phyloP scores from a whole-genome alignment of 1,140 invertebrate genomes.

The Sinella curviseta region DNA sequence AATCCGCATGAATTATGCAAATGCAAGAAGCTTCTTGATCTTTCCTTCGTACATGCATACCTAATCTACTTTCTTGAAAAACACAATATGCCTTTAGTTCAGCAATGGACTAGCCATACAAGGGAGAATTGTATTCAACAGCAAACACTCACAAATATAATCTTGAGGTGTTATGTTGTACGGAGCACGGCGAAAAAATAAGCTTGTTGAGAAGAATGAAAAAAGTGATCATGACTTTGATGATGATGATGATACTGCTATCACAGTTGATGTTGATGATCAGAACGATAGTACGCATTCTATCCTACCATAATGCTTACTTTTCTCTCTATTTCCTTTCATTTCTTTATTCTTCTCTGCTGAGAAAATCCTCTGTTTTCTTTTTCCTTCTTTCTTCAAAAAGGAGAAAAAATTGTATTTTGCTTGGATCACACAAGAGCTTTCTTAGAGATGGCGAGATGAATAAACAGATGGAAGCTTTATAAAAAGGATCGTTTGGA shows the following conservation, averaged over 20 bases:
- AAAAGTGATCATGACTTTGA: background rate
- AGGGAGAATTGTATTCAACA: no score
- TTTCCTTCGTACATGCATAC: no score
- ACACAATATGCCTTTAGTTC: background rate
- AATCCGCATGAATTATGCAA: conserved; percentile 41
- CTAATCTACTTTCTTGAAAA: background rate
- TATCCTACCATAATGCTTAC: background rate
- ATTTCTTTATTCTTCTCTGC: background rate
- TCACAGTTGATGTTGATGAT: background rate
- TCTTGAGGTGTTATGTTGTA: no score
- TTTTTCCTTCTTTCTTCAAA: no score
- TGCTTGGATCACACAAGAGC: background rate
- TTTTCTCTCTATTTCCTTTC: background rate
- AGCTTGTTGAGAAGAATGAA: no score
- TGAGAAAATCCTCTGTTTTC: no score
- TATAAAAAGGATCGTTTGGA: conserved; percentile 11
- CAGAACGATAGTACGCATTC: background rate
- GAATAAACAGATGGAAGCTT: conserved; percentile 6
- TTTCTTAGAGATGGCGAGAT: background rate
- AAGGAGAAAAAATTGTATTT: background rate
- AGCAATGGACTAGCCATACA: no score
- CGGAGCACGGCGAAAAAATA: no score
- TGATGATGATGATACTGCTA: background rate
- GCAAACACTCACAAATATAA: no score
- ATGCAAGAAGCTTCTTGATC: conserved; percentile 4